A percentile compares a stretch with the other conserved stretches of the same genome.
Evolutionary conservation across 2,797 vertebrate species (phyloP).

Genomic region (Trachurus trachurus): DNA sequence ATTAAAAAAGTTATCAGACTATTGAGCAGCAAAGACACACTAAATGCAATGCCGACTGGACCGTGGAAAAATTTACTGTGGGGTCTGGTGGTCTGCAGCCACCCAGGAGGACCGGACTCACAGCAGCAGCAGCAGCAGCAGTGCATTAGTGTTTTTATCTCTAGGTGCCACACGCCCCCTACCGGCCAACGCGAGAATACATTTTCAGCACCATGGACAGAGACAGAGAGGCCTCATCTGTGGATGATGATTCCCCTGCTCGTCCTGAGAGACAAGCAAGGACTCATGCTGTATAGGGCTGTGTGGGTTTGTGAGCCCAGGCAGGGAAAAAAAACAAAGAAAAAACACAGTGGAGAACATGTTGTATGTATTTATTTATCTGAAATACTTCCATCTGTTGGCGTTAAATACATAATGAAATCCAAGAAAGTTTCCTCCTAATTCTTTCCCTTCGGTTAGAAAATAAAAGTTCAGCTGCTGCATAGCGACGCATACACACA

Average conservation of each 20-base stretch:
- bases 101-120: too few species aligned
- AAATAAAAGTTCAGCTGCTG: slow-evolving; percentile 14
- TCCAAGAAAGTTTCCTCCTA: slow-evolving; percentile 12
- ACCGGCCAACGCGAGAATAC: slow-evolving; percentile 34
- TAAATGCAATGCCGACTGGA: slow-evolving; percentile 36
- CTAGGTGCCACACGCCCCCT: slow-evolving; percentile 82
- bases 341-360: neutral
- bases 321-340: neutral
- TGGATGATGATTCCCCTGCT: slow-evolving; percentile 23
- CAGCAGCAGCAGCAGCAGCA: too few species aligned
- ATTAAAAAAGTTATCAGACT: neutral
- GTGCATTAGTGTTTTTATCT: slow-evolving; percentile 55
- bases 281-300: neutral
- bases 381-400: slow-evolving; percentile 13
- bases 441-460: slow-evolving; percentile 16
- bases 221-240: slow-evolving; percentile 37
- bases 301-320: neutral
- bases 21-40: slow-evolving; percentile 25
- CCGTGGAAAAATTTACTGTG: slow-evolving; percentile 17
- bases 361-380: slow-evolving; percentile 10
- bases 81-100: slow-evolving; percentile 6
- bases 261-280: slow-evolving; percentile 10
- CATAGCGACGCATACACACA: neutral
- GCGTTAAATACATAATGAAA: slow-evolving; percentile 24
- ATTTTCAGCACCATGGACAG: slow-evolving; percentile 42